These are phyloP conservation scores for Ormia ochracea DNA, from an alignment of 2,888 invertebrate genomes.

Conservation along the genomic window DNA sequence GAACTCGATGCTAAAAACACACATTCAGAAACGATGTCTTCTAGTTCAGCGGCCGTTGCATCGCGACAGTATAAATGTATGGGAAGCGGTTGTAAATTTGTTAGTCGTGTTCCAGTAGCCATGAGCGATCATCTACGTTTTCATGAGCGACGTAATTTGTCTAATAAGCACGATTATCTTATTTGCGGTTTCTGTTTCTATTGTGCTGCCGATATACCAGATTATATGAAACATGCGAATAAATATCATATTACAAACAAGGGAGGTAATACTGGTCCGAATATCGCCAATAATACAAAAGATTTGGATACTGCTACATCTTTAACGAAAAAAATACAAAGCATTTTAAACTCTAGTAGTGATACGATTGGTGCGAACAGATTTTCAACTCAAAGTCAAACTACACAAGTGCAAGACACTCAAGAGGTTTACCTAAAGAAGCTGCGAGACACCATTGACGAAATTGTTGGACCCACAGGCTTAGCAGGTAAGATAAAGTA, in stretches of 20 bases:
- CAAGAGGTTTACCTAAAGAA: constrained; percentile 57
- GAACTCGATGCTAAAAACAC: neutral
- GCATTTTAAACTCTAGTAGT: constrained; percentile 59
- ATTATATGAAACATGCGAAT: constrained; percentile 68
- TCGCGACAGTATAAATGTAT: constrained; percentile 68
- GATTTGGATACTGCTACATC: constrained; percentile 27
- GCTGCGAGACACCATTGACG: constrained; percentile 64
- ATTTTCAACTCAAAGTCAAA: neutral
- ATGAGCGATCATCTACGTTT: constrained; percentile 71
- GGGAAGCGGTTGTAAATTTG: constrained; percentile 68
- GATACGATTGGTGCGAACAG: neutral
- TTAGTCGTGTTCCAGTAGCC: constrained; percentile 66
- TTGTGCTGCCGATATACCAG: constrained; percentile 65
- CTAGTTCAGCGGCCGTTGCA: neutral
- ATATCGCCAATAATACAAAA: neutral
- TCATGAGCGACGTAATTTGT: constrained; percentile 67
- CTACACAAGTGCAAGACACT: constrained; percentile 18
- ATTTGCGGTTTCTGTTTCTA: constrained; percentile 68
- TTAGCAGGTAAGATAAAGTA: constrained; percentile 54
- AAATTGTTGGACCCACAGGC: constrained; percentile 66
- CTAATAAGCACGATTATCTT: constrained; percentile 67
- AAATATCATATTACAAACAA: constrained; percentile 64
- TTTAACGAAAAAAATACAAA: constrained; percentile 66
- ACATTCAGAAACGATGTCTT: neutral
- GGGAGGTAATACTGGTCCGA: neutral